Evolutionary conservation across 2,797 vertebrate genomes (phyloP).

Genomic region (Rhadinocentrus ornatus): DNA sequence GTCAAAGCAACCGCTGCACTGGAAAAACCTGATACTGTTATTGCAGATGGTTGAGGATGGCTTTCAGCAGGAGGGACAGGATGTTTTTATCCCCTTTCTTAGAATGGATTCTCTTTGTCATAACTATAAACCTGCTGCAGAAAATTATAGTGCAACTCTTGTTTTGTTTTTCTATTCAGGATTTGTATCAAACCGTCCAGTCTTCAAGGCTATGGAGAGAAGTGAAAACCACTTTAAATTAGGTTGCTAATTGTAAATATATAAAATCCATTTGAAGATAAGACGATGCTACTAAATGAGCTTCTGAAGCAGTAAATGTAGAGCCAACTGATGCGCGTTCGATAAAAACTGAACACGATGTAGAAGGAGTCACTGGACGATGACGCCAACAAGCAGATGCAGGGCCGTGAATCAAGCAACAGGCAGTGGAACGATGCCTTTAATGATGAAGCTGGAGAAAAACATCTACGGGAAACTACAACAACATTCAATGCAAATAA

Average conservation of each 20-base stretch:
- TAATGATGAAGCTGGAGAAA: no score
- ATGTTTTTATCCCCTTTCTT: conserved; percentile 61
- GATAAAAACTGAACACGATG: no score
- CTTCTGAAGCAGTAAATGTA: not conserved
- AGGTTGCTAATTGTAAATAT: not conserved
- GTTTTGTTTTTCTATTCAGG: not conserved
- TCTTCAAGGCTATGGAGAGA: not conserved
- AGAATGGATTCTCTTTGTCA: conserved; percentile 37
- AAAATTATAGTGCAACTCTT: conserved; percentile 2
- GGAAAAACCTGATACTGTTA: conserved; percentile 76
- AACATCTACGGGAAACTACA: no score
- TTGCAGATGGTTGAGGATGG: conserved; percentile 64
- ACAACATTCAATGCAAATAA: not conserved
- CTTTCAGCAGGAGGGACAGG: conserved; percentile 64
- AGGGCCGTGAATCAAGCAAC: not conserved
- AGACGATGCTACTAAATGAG: not conserved
- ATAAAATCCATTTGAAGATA: not conserved
- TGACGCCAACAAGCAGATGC: not conserved
- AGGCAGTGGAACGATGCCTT: not conserved
- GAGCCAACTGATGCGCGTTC: not conserved
- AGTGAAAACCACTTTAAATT: not conserved
- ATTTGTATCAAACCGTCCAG: conserved; percentile 7
- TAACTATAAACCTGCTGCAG: conserved; percentile 32
- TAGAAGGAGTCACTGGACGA: no score
- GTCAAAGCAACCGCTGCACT: conserved; percentile 72